Conservation (phyloP, 2,797 vertebrate genomes). For the Arrhamphus sclerolepis region DNA sequence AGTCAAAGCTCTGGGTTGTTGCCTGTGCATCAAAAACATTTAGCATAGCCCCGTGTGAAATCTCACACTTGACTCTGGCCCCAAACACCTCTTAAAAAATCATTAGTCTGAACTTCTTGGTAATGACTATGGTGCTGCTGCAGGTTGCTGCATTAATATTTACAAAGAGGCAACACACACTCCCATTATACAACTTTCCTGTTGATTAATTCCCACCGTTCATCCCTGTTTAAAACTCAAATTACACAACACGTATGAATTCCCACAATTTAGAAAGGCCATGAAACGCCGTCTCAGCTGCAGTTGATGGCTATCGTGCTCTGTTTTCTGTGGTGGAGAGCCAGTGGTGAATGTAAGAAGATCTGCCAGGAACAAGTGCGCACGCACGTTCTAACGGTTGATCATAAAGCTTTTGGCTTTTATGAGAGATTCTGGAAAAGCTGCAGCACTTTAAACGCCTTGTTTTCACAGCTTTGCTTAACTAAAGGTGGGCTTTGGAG, state of each 20-base stretch:
- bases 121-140: slow-evolving; percentile 2
- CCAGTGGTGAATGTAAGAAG: slow-evolving; percentile 41
- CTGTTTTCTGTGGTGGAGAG: slow-evolving; percentile 39
- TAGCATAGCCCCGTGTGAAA: slow-evolving; percentile 60
- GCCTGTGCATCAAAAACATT: no score
- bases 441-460: slow-evolving; percentile 55
- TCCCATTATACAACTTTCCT: not conserved
- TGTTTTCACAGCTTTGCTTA: slow-evolving; percentile 62
- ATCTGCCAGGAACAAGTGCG: slow-evolving; percentile 70
- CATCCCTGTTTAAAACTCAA: not conserved
- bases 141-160: not conserved
- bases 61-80: slow-evolving; percentile 50
- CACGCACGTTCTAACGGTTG: slow-evolving; percentile 65
- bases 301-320: slow-evolving; percentile 21
- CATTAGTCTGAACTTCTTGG: slow-evolving; percentile 21
- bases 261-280: not conserved
- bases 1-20: no score
- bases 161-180: not conserved
- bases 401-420: slow-evolving; percentile 75
- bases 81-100: slow-evolving; percentile 36
- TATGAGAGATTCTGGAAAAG: slow-evolving; percentile 71
- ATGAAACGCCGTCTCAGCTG: slow-evolving; percentile 28
- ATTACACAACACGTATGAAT: not conserved
- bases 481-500: slow-evolving; percentile 50
- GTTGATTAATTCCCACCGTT: slow-evolving; percentile 4